Evolutionary conservation across 1,140 invertebrate species (phyloP).

Genomic region (Lethrus apterus): DNA sequence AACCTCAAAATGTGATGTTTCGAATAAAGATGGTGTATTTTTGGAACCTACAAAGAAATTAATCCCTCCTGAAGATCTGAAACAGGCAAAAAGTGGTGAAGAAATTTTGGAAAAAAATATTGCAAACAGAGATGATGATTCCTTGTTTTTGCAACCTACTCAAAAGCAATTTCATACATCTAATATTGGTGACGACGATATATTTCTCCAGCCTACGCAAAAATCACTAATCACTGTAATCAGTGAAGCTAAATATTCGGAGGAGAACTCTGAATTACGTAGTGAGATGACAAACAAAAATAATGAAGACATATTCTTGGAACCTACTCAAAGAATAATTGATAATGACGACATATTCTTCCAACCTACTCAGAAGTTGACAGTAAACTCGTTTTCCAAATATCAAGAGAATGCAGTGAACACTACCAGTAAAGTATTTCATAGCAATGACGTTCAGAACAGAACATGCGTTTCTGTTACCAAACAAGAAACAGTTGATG

Average conservation of each 20-base stretch:
- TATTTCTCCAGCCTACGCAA: slow-evolving; percentile 1
- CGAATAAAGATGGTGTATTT: slow-evolving; percentile 1
- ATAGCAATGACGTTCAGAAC: slow-evolving; percentile 1
- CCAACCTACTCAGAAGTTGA: neutral
- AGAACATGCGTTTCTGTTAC: neutral
- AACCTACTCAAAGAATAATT: slow-evolving; percentile 13
- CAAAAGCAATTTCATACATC: neutral
- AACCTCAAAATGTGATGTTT: neutral
- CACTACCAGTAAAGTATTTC: neutral
- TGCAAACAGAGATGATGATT: slow-evolving; percentile 1
- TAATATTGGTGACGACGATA: slow-evolving; percentile 1
- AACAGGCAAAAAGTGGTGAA: neutral
- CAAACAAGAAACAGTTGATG: neutral
- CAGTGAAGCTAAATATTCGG: neutral
- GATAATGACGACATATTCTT: slow-evolving; percentile 7
- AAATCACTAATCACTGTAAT: neutral
- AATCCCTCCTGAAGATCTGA: neutral
- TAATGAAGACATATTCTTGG: slow-evolving; percentile 14
- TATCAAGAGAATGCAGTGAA: neutral
- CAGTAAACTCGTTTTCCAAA: neutral
- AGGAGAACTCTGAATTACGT: neutral
- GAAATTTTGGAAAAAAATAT: neutral
- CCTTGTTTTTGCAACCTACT: slow-evolving; percentile 10
- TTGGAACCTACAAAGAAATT: neutral
- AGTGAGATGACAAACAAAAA: neutral